Base-by-base conservation (phyloP, 1,140 invertebrate species). In the Olivierus martensii region DNA sequence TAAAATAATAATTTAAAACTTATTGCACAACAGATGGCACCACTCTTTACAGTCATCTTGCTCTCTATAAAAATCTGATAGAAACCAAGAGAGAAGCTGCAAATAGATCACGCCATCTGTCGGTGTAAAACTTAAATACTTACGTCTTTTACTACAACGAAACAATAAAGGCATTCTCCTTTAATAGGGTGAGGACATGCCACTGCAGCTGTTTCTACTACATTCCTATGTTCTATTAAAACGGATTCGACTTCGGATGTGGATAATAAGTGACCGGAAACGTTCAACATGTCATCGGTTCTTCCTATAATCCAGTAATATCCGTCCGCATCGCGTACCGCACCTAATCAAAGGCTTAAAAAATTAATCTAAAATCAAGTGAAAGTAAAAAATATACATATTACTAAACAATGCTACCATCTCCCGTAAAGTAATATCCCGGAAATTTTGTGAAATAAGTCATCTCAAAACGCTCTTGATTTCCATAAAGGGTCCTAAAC, bases 231-330 rank as follows among this genome's bases (percentile, higher is more conserved):
- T 63, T 87, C 86, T 0, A 87, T 80, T 3, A 98, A 73, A 4
- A 90, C 85, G 6, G 85, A 83, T 71, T 98, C 93, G 10, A 79
- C 75, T 61, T 98, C 89, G 0, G 92, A 87, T 0, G 95, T 99
- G 52, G 89, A 94, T 77, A 99, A 84, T 17, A 98, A 71, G 72
- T 99, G 94, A 0, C 94, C 94, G 1, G 90, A 95, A 1, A 98
- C 93, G 69, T 99, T 98, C 47, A 98, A 71, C 88, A 98, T 92
- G 64, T 99, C 94, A 68, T 98, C 94, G 12, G 97, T 84, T 49
- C 94, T 77, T 0, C 94, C 94, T 2, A 92, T 97, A 15, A 99
- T 83, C 91, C 92, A 98, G 17, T 93, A 71, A 68, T 95, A 96
- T 2, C 93, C 93, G 69, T 99, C 92, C 14, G 80, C 76, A 67